These are phyloP conservation scores for Troglohyphantes excavatus DNA, from an alignment of 2,888 invertebrate species.

Conservation along the genomic window DNA sequence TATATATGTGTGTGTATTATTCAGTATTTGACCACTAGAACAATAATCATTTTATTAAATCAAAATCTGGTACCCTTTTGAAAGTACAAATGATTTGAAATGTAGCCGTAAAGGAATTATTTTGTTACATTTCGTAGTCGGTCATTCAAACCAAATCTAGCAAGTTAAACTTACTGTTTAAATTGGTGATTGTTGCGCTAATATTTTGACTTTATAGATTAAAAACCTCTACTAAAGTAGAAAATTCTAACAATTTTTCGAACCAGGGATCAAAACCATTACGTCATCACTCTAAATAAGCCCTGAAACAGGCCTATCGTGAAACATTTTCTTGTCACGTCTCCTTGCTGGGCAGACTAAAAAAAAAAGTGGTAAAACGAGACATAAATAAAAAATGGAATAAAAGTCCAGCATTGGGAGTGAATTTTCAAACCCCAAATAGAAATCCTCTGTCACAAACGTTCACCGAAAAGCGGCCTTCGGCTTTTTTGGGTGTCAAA, in stretches of 20 bases:
- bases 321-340: constrained; percentile 48
- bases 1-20: no score
- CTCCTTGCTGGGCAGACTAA: background rate
- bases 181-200: no score
- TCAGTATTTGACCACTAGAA: no score
- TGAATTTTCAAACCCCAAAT: constrained; percentile 31
- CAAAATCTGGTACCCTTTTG: no score
- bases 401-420: constrained; percentile 8
- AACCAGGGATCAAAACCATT: background rate
- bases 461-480: constrained; percentile 3
- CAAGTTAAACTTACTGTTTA: no score
- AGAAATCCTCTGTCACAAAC: constrained; percentile 60
- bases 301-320: constrained; percentile 34
- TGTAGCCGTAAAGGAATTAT: no score
- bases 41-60: no score
- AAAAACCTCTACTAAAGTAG: background rate
- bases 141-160: no score
- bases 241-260: constrained; percentile 2
- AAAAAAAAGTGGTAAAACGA: background rate
- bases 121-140: no score
- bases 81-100: no score
- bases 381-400: constrained; percentile 15
- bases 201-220: no score
- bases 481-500: constrained; percentile 41
- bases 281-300: constrained; percentile 39